Evolutionary conservation across 2,113 vertebrate genomes (phyloP), one percentile per base, ranked within the genome.

Genomic region (Camelus dromedarius): DNA sequence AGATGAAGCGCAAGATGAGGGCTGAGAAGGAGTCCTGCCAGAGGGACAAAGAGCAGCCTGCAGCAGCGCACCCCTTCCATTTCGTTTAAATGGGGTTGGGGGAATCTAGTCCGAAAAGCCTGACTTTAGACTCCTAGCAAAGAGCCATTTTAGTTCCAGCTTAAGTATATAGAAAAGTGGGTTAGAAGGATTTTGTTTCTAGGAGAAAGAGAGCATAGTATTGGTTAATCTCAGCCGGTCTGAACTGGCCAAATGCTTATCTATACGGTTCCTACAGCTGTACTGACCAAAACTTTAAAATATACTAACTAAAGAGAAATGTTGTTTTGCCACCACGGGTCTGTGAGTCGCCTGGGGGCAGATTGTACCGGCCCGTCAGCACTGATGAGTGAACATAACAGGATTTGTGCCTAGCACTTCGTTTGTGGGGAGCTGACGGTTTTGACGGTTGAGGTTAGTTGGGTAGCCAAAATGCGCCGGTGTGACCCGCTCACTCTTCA

Each of bases 1-100:
- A 93, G 82, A 93, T 48, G 93, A 93, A 42, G 54, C 64, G 48
- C 79, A 84, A 91, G 81, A 24, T 26, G 26, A 97, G 84, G 48
- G 92, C 92, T 3, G 91, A 93, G 88, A 95, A 87, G 62, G 82
- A 58, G 56, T 60, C n/a, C 6, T 6, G 50, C 32, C 81, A 46
- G 72, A 62, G 81, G 15, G 48, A 86, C 26, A 18, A 54, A 8
- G 93, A 76, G 10, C 69, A 15, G 50, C 35, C 46, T 0, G 28
- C 22, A 1, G 8, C 12, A 0, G 48, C 32, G 0, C 82, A 70
- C 38, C 79, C 92, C 35, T 93, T 97, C 35, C 67, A 75, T 35
- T 95, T 95, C 22, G 60, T 35, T 32, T 95, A 80, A 90, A 22
- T 26, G 0, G 3, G 62, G 32, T 54, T 46, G 35, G 26, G 38